Evolutionary conservation across 2,797 vertebrate species (phyloP).

Genomic region (Cryptoprocta ferox): DNA sequence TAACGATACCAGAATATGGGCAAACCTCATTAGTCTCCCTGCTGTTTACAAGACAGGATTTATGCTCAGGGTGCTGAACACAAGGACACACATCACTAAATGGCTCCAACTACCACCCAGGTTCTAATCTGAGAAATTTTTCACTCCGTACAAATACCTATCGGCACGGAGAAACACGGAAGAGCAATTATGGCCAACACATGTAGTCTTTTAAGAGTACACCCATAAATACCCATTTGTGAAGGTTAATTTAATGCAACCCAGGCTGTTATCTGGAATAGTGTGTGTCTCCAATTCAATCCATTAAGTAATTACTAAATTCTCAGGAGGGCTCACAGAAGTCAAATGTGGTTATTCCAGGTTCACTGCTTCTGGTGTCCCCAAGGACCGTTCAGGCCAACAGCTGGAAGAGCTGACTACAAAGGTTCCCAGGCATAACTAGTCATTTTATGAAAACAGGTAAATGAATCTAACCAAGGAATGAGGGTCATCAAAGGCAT

Average conservation of each 20-base stretch:
- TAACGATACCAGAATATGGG: conserved; percentile 82
- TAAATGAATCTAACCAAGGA: conserved; percentile 76
- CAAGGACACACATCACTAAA: conserved; percentile 87
- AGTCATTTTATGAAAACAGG: conserved; percentile 83
- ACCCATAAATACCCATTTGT: conserved; percentile 88
- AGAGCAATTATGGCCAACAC: conserved; percentile 85
- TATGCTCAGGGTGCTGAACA: conserved; percentile 85
- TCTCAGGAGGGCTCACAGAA: conserved; percentile 85
- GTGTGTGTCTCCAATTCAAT: conserved; percentile 84
- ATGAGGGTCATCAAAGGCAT: conserved; percentile 56
- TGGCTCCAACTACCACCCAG: conserved; percentile 81
- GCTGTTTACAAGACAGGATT: conserved; percentile 87
- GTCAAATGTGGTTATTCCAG: conserved; percentile 87
- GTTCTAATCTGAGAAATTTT: conserved; percentile 86
- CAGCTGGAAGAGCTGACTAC: conserved; percentile 85
- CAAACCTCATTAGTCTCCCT: conserved; percentile 85
- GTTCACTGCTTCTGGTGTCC: conserved; percentile 87
- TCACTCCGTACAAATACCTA: conserved; percentile 83
- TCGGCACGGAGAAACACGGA: conserved; percentile 75
- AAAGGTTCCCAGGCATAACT: conserved; percentile 78
- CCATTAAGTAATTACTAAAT: conserved; percentile 87
- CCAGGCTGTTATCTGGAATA: conserved; percentile 89
- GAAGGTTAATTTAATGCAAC: conserved; percentile 90
- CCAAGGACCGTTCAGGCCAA: conserved; percentile 81
- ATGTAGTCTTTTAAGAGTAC: conserved; percentile 84